Evolutionary conservation across 2,888 invertebrate species (phyloP), one percentile per base, ranked within the genome.

Genomic region (Aleiodes testaceus): DNA sequence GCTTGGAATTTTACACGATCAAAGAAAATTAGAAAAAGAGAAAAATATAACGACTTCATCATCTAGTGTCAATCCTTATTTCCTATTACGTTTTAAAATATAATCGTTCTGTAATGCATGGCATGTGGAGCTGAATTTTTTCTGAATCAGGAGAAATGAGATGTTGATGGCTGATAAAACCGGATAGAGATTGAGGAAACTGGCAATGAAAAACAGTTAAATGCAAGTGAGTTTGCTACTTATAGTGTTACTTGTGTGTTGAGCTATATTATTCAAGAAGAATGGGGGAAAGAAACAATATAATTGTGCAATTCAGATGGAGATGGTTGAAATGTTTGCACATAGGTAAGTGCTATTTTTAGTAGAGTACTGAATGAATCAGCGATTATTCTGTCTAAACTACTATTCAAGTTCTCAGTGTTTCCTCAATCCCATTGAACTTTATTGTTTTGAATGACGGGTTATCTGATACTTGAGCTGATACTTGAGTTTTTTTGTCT

Each of bases 41-140:
- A 55, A 36, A 70, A 66, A 18, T 3, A 42, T 26, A 36, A 44
- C 50, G 44, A 69, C 12, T 63, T 14, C 26, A 49, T 53, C 50
- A 14, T 36, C 11, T 18, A 26, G 18, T 45, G 30, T 30, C 69
- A 50, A 64, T 64, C 49, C 63, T 69, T 52, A 50, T 53, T 73
- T 67, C 69, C 64, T 42, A 53, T 69, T 59, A 71, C 69, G 64
- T 71, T 71, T 67, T 49, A 22, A 66, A 66, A 53, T 63, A 36
- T 36, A 36, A 36, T 3, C 36, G 9, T 36, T 36, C 36, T 36
- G 36, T 36, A 36, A 36, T 36, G 36, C 36, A 9, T 9, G 36
- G 36, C 36, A 36, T 9, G 36, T 36, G 36, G 5, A 36, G 11
- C 11, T 36, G 7, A 11, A 7, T 36, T 36, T 36, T 11, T 36